phyloP scores from a whole-genome alignment of 2,797 vertebrate species.

The Microchirus variegatus region DNA sequence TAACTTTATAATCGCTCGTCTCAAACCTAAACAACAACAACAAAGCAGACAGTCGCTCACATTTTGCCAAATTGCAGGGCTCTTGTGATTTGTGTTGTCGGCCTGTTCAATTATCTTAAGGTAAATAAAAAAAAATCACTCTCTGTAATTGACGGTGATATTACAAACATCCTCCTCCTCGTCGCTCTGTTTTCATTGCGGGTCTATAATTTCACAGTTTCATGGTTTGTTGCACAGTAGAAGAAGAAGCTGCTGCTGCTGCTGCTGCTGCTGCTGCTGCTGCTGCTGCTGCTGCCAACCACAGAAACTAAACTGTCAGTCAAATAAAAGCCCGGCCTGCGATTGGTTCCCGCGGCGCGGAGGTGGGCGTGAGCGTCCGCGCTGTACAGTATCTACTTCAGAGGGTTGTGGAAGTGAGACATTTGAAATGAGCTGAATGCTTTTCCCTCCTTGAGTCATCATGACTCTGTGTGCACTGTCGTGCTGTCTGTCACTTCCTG shows the following conservation, averaged over 20 bases:
- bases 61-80: conserved; percentile 18
- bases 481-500: conserved; percentile 54
- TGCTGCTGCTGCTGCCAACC: conserved; percentile 62
- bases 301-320: conserved; percentile 60
- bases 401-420: background rate
- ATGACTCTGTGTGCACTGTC: conserved; percentile 28
- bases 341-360: conserved; percentile 51
- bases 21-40: too few relatives aligned
- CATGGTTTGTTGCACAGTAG: conserved; percentile 56
- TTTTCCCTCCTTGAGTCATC: conserved; percentile 46
- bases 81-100: conserved; percentile 17
- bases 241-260: too few relatives aligned
- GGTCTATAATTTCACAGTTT: conserved; percentile 63
- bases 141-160: conserved; percentile 37
- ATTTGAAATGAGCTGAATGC: conserved; percentile 35
- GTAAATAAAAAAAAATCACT: conserved; percentile 18
- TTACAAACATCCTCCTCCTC: conserved; percentile 17
- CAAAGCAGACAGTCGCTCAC: background rate
- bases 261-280: too few relatives aligned
- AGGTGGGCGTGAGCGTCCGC: conserved; percentile 43
- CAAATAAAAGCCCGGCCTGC: conserved; percentile 52
- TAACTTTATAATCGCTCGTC: too few relatives aligned
- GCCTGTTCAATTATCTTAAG: conserved; percentile 33
- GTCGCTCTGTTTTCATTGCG: conserved; percentile 62
- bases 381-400: conserved; percentile 45